Evolutionary conservation across 2,113 vertebrate species (phyloP).

Genomic region (Pitta sordida): DNA sequence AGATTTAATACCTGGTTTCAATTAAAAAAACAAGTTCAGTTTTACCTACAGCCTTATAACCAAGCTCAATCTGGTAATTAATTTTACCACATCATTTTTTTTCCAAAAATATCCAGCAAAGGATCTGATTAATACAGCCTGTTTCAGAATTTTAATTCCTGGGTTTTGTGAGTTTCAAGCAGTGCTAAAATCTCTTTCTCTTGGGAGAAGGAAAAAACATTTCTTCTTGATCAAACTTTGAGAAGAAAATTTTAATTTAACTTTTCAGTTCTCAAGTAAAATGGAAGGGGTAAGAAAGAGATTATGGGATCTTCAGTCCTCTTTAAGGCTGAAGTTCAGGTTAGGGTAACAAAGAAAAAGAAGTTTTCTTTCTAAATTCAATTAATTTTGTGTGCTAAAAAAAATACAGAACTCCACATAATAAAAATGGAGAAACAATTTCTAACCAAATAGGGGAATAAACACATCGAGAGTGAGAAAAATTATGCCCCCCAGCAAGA

Average conservation of each 20-base stretch:
- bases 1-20: not conserved
- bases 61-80: accelerated
- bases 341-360: not conserved
- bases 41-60: not conserved
- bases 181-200: not conserved
- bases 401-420: not conserved
- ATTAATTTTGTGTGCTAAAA: not conserved
- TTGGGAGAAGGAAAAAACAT: not conserved
- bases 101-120: not conserved
- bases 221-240: not conserved
- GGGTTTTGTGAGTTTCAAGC: not conserved
- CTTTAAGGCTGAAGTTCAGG: not conserved
- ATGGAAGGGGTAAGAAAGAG: not conserved
- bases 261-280: not conserved
- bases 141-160: not conserved
- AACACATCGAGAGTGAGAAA: not conserved
- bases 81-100: not conserved
- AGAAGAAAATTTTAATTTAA: not conserved
- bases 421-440: constrained; percentile 14
- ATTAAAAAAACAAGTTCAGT: not conserved
- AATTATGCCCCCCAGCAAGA: constrained; percentile 55
- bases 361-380: not conserved
- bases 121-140: not conserved
- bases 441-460: constrained; percentile 32
- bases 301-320: not conserved